Conservation (phyloP, 2,888 invertebrate species). For the Aphidius colemani region DNA sequence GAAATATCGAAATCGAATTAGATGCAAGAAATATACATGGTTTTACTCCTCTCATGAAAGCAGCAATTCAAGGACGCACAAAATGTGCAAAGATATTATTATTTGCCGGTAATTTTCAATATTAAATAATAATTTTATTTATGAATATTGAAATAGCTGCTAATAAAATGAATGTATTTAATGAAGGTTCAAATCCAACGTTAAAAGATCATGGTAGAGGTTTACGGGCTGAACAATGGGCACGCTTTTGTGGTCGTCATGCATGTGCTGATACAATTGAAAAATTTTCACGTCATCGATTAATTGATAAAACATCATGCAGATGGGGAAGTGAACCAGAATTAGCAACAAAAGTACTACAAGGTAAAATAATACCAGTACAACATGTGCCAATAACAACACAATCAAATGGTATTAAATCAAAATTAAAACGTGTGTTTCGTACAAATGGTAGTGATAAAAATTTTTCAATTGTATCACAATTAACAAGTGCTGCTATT, state of each 20-base stretch:
- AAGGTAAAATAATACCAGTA: constrained; percentile 58
- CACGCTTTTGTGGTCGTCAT: constrained; percentile 73
- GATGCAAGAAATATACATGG: constrained; percentile 73
- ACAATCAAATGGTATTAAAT: constrained; percentile 61
- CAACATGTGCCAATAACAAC: constrained; percentile 36
- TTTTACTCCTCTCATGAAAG: constrained; percentile 76
- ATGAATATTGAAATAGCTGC: neutral
- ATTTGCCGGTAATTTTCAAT: constrained; percentile 67
- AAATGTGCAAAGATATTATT: constrained; percentile 75
- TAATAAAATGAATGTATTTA: neutral
- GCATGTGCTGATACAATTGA: constrained; percentile 75
- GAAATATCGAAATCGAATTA: constrained; percentile 69
- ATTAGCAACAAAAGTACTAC: constrained; percentile 62
- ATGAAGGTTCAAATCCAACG: constrained; percentile 71
- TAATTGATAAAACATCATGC: constrained; percentile 65
- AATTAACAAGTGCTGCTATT: constrained; percentile 66
- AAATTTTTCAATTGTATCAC: constrained; percentile 63
- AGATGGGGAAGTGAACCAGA: constrained; percentile 69
- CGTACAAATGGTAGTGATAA: constrained; percentile 63
- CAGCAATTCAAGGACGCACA: constrained; percentile 75
- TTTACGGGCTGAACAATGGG: constrained; percentile 76
- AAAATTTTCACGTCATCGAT: constrained; percentile 66
- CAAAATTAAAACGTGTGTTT: constrained; percentile 65
- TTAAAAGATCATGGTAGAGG: constrained; percentile 72
- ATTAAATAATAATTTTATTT: no score